Base-by-base conservation (phyloP, 2,888 invertebrate species). In the Baccha elongata region DNA sequence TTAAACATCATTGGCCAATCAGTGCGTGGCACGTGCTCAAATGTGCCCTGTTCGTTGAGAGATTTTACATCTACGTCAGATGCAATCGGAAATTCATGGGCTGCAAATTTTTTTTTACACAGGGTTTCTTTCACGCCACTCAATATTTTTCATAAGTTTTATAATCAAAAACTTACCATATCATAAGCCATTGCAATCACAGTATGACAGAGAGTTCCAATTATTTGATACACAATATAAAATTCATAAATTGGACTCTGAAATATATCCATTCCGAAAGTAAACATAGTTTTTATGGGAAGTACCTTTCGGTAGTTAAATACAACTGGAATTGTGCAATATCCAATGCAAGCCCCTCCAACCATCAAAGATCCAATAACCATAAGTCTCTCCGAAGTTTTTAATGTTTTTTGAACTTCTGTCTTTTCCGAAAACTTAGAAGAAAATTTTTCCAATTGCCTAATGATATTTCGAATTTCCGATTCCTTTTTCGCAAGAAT, bases 131-230 rank as follows among this genome's bases (percentile, higher is more conserved):
- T n/a, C n/a, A n/a, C n/a, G n/a, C n/a, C n/a, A n/a, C n/a, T n/a
- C n/a, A n/a, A n/a, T n/a, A n/a, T n/a, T n/a, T n/a, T n/a, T n/a
- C n/a, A n/a, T n/a, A n/a, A n/a, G n/a, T n/a, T n/a, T n/a, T n/a
- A n/a, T n/a, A n/a, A n/a, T n/a, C n/a, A 32, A 32, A 15, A 52
- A 71, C 78, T 58, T 60, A 78, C 72, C 78, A 78, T 78, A 50
- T 78, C 78, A 35, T 50, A 78, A 10, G 44, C 40, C 78, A 67
- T 78, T 19, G 55, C 48, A 52, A 72, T 58, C 3, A 78, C 50
- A 19, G 71, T 65, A 40, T 78, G 64, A 26, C 17, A 48, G 0
- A 72, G 13, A 4, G 65, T 60, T 35, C 78, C 78, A 5, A 78
- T 3, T 4, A 65, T 42, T 35, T 65, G 65, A 26, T 72, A 78